Evolutionary conservation across 2,888 invertebrate species (phyloP), one percentile per base, ranked within the genome.

Genomic region (Chydorus sphaericus): DNA sequence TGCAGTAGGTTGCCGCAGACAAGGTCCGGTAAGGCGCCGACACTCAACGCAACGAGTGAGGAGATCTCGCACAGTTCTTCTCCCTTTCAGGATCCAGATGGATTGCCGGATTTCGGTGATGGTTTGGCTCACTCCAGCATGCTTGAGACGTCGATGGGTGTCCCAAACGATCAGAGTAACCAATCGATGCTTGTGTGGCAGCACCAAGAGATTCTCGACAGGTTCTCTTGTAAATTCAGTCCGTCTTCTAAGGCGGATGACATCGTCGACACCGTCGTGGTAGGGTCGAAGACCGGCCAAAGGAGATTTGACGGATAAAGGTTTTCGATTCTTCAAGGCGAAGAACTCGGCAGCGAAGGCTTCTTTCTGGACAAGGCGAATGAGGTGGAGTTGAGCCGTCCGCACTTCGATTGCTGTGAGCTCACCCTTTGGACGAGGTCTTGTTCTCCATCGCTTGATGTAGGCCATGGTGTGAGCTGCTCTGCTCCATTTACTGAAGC

Each of bases 1-100:
- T 5, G 48, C 54, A 26, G 36, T 37, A 3, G 10, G 26, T 2
- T 31, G 26, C 7, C 20, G 18, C n/a, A 30, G 14, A 1, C 26
- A 30, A 33, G 39, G 52, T 6, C 26, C 56, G 10, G 23, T 29
- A 26, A 48, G 54, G 26, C 58, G 39, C 26, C 54, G 36, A 28
- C 59, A 58, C 1, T n/a, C 18, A 5, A 50, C 48, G 49, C 59
- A 60, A n/a, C 38, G 29, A 16, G 18, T 14, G 20, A 61, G 44
- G 10, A 59, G 31, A 26, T 53, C 53, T 48, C 48, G 56, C 8
- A 61, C 38, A 11, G 56, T 26, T 23, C 51, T 56, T 20, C 56
- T 49, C 8, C 56, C 57, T n/a, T 49, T n/a, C 14, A 54, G 30
- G 20, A 61, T 57, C 59, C 59, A 60, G 36, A 31, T 60, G 11